Base-by-base conservation (phyloP, 2,797 vertebrate genomes). In the Darevskia nairensis region DNA sequence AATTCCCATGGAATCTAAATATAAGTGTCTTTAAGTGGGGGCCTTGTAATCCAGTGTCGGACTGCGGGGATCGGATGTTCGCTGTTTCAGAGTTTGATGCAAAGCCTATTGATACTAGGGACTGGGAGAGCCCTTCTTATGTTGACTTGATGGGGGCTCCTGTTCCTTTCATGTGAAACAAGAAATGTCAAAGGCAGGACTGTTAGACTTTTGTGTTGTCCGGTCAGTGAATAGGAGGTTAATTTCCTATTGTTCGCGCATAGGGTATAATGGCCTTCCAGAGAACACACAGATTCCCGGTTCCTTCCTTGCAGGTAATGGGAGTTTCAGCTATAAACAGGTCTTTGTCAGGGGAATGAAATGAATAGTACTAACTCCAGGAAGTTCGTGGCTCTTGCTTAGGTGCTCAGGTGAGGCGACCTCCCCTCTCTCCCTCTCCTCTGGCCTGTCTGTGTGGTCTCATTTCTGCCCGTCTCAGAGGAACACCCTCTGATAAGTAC, bases 1-100 rank as follows among this genome's bases (percentile, higher is more conserved):
- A 96, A 97, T 98, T 98, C 97, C 97, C 97, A 97, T 93, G 96
- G 92, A 96, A 95, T 97, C 97, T 98, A 98, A 98, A 98, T 98
- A 98, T 98, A 98, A 97, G 94, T 95, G 93, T 94, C 86, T 91
- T 94, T 91, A 91, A 61, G 78, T 88, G 89, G 90, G 32, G 61
- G 87, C 11, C 50, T 95, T 94, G 94, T 96, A 95, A 94, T 95
- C 94, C 94, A 89, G 91, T 90, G 94, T 96, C 94, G 81, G 17
- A 94, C 92, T 8, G 80, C 87, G 86, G 90, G 88, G 95, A 85
- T 89, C 82, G 92, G 87, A 93, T 95, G 96, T 90, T 81, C 89
- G 90, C 95, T 61, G 75, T 92, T 92, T 88, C 95, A 87, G 91
- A 89, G 88, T 81, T 0, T 6, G 81, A 84, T 91, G 79, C 80